Base-by-base conservation (phyloP, 2,888 invertebrate species). In the Mimumesa dahlbomi region DNA sequence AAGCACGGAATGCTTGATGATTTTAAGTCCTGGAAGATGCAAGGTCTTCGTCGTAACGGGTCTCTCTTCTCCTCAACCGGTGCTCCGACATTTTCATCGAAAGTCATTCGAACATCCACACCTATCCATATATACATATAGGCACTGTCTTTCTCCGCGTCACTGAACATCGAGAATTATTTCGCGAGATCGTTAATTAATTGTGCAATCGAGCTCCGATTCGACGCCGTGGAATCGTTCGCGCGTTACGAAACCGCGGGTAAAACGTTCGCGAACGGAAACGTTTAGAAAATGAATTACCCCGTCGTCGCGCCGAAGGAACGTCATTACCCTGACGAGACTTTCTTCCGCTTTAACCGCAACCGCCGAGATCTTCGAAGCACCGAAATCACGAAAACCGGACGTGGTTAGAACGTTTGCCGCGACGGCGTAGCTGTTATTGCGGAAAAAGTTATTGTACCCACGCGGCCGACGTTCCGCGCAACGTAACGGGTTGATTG, bases 1-100 rank as follows among this genome's bases (percentile, higher is more conserved):
- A 70, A 75, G 54, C 43, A 36, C 29, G 76, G 66, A 57, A 71
- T 67, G 75, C n/a, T 42, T 46, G 72, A 67, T 75, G 66, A 67
- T 75, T 71, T 72, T 40, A 45, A 42, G 42, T 49, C 52, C 36
- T 29, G 21, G 48, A 38, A 53, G 38, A 62, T 40, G 38, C 75
- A 71, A 75, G 71, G 71, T 75, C 66, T 43, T 49, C 68, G 34
- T 45, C 54, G 57, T 38, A 50, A 40, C 34, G 11, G 36, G 36
- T 36, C 36, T 36, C 36, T 48, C 31, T 16, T 29, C 48, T 31
- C 6, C 14, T 1, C 1, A 16, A 16, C 25, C 25, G 25, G 25
- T 25, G 2, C 16, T 19, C 22, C 22, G 52, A 13, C 38, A 40
- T 9, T 52, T 13, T 25, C 25, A n/a, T 36, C 16, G 40, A 52